phyloP scores from a whole-genome alignment of 2,113 vertebrate species.

The Zeus faber region DNA sequence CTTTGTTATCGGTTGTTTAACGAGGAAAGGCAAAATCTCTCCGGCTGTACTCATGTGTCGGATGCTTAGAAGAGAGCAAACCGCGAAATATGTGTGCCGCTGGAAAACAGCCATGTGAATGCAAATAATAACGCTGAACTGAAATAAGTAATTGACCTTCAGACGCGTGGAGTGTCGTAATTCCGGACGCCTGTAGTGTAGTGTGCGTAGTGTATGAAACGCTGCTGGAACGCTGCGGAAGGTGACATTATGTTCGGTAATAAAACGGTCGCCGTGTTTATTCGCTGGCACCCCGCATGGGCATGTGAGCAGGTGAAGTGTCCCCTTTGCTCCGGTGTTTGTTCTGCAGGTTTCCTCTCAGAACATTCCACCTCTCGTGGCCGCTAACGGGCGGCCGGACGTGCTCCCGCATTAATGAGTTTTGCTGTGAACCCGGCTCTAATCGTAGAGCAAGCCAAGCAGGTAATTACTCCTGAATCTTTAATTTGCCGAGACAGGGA shows the following conservation, averaged over 20 bases:
- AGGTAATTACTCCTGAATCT: slow-evolving; percentile 94
- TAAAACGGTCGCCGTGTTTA: not conserved
- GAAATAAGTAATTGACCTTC: too few relatives aligned
- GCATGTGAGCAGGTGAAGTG: not conserved
- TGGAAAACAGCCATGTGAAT: too few relatives aligned
- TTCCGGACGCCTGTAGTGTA: too few relatives aligned
- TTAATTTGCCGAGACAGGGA: slow-evolving; percentile 83
- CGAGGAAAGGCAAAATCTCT: too few relatives aligned
- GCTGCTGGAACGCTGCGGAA: too few relatives aligned
- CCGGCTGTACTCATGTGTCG: too few relatives aligned
- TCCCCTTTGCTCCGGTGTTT: slow-evolving; percentile 40
- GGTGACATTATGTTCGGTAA: not conserved
- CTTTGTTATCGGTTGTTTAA: too few relatives aligned
- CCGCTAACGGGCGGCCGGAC: slow-evolving; percentile 83
- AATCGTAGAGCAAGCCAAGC: slow-evolving; percentile 91
- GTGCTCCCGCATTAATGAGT: slow-evolving; percentile 93
- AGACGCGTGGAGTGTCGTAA: too few relatives aligned
- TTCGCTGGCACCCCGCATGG: not conserved
- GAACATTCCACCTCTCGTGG: slow-evolving; percentile 82
- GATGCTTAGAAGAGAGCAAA: too few relatives aligned
- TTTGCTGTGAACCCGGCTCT: slow-evolving; percentile 76
- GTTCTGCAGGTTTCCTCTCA: slow-evolving; percentile 84
- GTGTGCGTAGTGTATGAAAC: too few relatives aligned
- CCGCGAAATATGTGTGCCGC: too few relatives aligned
- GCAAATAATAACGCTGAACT: too few relatives aligned